A percentile compares a stretch with the other conserved stretches of the same genome.
These are phyloP conservation scores for Tipula helvola DNA, from an alignment of 2,888 invertebrate species.

Conservation along the genomic window DNA sequence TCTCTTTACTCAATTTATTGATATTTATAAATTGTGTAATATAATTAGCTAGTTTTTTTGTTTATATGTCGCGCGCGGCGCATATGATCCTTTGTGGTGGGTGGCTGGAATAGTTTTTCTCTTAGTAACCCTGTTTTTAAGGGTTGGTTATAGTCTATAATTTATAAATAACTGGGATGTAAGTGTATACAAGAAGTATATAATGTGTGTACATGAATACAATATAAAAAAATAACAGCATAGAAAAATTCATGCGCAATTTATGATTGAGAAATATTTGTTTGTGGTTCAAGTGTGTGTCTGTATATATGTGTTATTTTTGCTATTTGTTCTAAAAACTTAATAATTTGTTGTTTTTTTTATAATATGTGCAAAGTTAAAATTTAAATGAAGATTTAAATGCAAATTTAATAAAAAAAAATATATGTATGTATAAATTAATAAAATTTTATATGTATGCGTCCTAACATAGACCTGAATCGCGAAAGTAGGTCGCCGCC, in stretches of 20 bases:
- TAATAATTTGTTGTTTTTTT: background rate
- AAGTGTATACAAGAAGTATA: background rate
- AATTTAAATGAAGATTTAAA: background rate
- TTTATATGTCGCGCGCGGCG: background rate
- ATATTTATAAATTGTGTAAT: background rate
- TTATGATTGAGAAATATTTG: background rate
- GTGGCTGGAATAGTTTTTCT: background rate
- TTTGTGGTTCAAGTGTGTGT: background rate
- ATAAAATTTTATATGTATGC: background rate
- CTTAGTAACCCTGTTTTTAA: background rate
- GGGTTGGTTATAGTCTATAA: background rate
- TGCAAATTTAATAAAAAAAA: conserved; percentile 18
- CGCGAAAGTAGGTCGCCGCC: conserved; percentile 83
- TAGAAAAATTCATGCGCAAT: background rate
- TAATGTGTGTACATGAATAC: background rate
- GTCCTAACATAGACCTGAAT: conserved; percentile 84
- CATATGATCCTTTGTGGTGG: background rate
- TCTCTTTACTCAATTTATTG: background rate
- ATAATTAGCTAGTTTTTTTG: background rate
- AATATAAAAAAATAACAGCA: background rate
- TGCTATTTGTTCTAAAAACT: background rate
- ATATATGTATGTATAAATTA: conserved; percentile 21
- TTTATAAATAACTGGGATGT: background rate
- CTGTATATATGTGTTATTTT: background rate
- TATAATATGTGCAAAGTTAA: background rate